These are phyloP conservation scores for Coremacera marginata DNA, from an alignment of 2,888 invertebrate genomes.

Conservation along the genomic window DNA sequence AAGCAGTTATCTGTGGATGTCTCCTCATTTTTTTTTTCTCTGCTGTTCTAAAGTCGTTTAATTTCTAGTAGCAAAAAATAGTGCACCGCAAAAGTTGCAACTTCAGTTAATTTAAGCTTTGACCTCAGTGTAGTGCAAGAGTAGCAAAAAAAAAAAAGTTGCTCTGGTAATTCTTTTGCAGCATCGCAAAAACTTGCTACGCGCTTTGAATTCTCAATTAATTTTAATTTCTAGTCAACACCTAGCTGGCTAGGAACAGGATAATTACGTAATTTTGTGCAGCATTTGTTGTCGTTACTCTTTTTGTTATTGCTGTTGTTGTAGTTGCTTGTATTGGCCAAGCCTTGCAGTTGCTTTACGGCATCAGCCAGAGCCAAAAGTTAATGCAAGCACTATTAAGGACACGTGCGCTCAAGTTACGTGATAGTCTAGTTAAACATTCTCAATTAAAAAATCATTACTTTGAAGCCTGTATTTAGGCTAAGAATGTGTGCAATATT, in stretches of 20 bases:
- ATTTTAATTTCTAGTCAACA: slow-evolving; percentile 66
- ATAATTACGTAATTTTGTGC: slow-evolving; percentile 30
- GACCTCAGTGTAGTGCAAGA: not conserved
- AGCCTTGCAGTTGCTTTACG: not conserved
- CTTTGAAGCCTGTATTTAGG: too few species aligned
- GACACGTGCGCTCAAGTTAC: slow-evolving; percentile 3
- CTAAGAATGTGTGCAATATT: too few species aligned
- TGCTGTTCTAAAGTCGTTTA: not conserved
- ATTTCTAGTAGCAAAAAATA: not conserved
- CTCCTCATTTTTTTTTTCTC: not conserved
- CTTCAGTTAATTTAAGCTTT: slow-evolving; percentile 7
- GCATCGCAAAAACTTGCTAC: slow-evolving; percentile 46
- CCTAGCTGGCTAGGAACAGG: slow-evolving; percentile 50
- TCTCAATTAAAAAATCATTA: slow-evolving; percentile 18
- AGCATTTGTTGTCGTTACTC: not conserved
- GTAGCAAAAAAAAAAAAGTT: not conserved
- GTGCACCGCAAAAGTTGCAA: slow-evolving; percentile 14
- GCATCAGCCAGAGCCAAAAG: not conserved
- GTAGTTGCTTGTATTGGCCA: not conserved
- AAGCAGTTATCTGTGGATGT: slow-evolving; percentile 33
- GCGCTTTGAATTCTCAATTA: slow-evolving; percentile 63
- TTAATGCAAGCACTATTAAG: slow-evolving; percentile 16
- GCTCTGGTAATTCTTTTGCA: not conserved
- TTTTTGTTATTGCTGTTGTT: not conserved
- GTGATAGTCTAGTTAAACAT: slow-evolving; percentile 14